Conservation (phyloP, 2,113 vertebrate genomes). For the Danio rerio region GRCz12tu NC_133197.1:12278001-12278500, state of each 20-base stretch:
- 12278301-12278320: neutral
- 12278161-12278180: neutral
- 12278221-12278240: slow-evolving; percentile 9
- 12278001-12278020: neutral
- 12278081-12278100: neutral
- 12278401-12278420: slow-evolving; percentile 15
- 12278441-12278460: slow-evolving; percentile 9
- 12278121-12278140: neutral
- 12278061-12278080: neutral
- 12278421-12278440: neutral
- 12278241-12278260: neutral
- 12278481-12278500: neutral
- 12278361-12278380: slow-evolving; percentile 16
- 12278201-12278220: neutral
- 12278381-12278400: slow-evolving; percentile 31
- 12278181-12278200: slow-evolving; percentile 3
- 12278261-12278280: slow-evolving; percentile 22
- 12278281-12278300: slow-evolving; percentile 17
- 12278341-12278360: slow-evolving; percentile 30
- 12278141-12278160: neutral
- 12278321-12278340: neutral
- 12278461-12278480: slow-evolving; percentile 16
- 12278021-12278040: neutral
- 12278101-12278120: neutral
- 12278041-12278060: neutral